Evolutionary conservation across 2,888 invertebrate genomes (phyloP).

Genomic region (Bhutanitis thaidina): DNA sequence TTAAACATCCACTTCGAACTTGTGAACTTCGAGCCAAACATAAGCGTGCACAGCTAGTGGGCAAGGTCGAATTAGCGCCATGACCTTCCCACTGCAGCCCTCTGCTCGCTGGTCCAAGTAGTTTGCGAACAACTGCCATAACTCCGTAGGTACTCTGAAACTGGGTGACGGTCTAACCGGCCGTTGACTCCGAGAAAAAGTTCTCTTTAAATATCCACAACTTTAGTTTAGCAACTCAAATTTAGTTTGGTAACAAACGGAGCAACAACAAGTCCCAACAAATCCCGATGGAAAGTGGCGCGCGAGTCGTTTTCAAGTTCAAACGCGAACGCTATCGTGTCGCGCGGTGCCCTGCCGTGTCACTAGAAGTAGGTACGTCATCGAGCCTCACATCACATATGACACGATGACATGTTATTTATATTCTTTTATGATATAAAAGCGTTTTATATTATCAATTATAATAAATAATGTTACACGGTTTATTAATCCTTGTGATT

Average conservation of each 20-base stretch:
- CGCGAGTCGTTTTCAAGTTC: slow-evolving; percentile 78
- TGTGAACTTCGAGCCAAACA: slow-evolving; percentile 26
- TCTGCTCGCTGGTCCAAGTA: slow-evolving; percentile 69
- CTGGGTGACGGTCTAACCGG: slow-evolving; percentile 77
- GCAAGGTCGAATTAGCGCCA: slow-evolving; percentile 77
- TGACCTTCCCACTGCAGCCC: slow-evolving; percentile 74
- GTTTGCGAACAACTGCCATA: slow-evolving; percentile 79
- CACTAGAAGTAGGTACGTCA: neutral
- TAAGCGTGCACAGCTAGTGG: slow-evolving; percentile 54
- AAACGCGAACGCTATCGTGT: slow-evolving; percentile 35
- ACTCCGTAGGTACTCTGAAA: slow-evolving; percentile 76
- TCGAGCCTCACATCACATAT: no score
- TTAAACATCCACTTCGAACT: slow-evolving; percentile 36
- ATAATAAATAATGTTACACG: no score
- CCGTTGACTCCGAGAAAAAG: slow-evolving; percentile 80
- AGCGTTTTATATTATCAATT: no score
- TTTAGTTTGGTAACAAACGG: slow-evolving; percentile 77
- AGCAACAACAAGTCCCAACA: slow-evolving; percentile 76
- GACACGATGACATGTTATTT: no score
- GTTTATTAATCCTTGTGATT: no score
- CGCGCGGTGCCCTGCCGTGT: slow-evolving; percentile 14
- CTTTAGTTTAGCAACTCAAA: slow-evolving; percentile 79
- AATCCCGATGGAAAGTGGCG: slow-evolving; percentile 71
- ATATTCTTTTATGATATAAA: no score
- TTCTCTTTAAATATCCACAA: slow-evolving; percentile 78